phyloP scores from a whole-genome alignment of 2,888 invertebrate species.

The Conomelus anceps region DNA sequence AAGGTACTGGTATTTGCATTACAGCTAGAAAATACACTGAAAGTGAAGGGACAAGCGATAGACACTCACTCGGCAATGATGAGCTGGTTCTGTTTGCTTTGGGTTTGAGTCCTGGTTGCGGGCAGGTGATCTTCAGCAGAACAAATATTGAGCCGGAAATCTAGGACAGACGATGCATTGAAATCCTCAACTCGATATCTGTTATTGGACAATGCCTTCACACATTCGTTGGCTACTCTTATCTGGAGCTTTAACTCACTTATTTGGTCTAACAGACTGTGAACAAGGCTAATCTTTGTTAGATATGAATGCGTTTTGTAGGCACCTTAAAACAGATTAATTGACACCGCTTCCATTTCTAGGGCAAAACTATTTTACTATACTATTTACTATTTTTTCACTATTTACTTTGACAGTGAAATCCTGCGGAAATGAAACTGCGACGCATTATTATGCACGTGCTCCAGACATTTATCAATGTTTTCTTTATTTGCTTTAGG shows the following conservation, averaged over 20 bases:
- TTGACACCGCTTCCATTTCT: not conserved
- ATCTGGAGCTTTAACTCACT: not conserved
- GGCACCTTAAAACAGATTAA: not conserved
- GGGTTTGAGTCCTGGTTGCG: too few species aligned
- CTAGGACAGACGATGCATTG: not conserved
- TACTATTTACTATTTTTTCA: too few species aligned
- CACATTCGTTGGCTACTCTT: not conserved
- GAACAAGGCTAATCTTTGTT: not conserved
- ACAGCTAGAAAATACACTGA: not conserved
- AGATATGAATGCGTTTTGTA: not conserved
- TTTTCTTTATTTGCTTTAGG: not conserved
- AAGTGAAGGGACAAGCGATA: not conserved
- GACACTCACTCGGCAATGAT: not conserved
- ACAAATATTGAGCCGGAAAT: not conserved
- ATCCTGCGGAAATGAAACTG: not conserved
- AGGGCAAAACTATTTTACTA: too few species aligned
- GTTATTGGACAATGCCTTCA: not conserved
- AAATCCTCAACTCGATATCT: not conserved
- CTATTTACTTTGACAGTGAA: not conserved
- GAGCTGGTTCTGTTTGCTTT: not conserved
- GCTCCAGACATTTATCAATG: not conserved
- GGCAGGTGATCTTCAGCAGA: not conserved
- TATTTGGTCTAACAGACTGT: not conserved
- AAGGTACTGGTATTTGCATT: not conserved
- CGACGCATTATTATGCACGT: not conserved